Evolutionary conservation across 2,888 invertebrate genomes (phyloP).

Genomic region (Cyclophora albipunctata): DNA sequence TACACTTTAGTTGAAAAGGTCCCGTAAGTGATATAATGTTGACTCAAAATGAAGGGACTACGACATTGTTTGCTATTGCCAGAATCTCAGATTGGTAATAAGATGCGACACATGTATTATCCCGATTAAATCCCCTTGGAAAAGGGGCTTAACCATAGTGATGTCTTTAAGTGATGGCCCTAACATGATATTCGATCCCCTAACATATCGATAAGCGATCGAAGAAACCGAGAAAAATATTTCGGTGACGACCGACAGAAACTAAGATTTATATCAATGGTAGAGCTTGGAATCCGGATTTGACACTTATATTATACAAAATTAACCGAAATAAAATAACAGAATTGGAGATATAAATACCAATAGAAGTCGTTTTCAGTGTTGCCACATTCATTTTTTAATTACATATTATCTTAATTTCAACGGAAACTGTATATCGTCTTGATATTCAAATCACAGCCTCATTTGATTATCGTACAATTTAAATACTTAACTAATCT

Average conservation of each 20-base stretch:
- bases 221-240: conserved; percentile 15
- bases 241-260: conserved; percentile 11
- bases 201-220: conserved; percentile 25
- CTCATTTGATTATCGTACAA: too few species aligned
- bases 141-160: conserved; percentile 60
- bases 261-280: conserved; percentile 5
- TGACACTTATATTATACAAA: neutral
- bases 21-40: conserved; percentile 67
- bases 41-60: conserved; percentile 41
- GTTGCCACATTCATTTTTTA: too few species aligned
- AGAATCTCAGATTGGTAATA: conserved; percentile 71
- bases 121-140: conserved; percentile 64
- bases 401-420: too few species aligned
- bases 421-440: too few species aligned
- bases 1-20: conserved; percentile 51
- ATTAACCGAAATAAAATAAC: too few species aligned
- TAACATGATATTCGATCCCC: conserved; percentile 20
- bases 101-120: conserved; percentile 73
- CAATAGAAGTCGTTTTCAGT: too few species aligned
- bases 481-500: too few species aligned
- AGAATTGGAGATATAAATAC: too few species aligned
- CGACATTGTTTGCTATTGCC: conserved; percentile 62
- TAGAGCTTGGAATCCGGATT: neutral
- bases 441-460: too few species aligned
- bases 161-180: conserved; percentile 42